Evolutionary conservation across 1,140 invertebrate species (phyloP), one percentile per base, ranked within the genome.

Genomic region (Ceratosolen fusciceps): DNA sequence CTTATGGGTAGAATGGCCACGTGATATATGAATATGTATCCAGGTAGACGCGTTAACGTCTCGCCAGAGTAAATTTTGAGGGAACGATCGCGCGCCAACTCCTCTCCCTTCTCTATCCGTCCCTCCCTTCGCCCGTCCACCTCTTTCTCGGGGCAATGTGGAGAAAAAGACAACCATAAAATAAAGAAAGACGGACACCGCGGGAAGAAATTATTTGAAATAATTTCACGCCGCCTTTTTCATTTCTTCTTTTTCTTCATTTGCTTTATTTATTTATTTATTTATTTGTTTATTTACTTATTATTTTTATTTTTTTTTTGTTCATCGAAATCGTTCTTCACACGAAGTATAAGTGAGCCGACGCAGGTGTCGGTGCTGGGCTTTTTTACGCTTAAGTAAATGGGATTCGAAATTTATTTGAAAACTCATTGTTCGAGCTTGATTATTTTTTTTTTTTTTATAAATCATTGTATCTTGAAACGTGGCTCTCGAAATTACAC

Each of bases 21-120:
- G 78, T 83, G 81, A 85, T 85, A 82, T 83, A 83, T 74, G 71
- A 79, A 79, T 83, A 80, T 75, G 39, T 77, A 58, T 56, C 72
- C 80, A 76, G 83, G 80, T 80, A 82, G 80, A 82, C 74, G 65
- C 80, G 77, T 75, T 81, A 81, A 75, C 76, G 77, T 75, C 80
- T 81, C 80, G 76, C 37, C 72, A 79, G 71, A 79, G 71, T 79
- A 79, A 74, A 74, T 78, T 81, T 83, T 79, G 77, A 82, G 77
- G 81, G 75, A 80, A 70, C 71, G 47, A 52, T 80, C 77, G 73
- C 79, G 56, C 79, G 56, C 70, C 71, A 58, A 62, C 56, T 73
- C 24, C 74, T 65, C 56, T 76, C 68, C n/a, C 65, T 76, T 31
- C 71, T 65, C 68, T 80, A 54, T 39, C 68, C 58, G 24, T 74